Percentiles rank a stretch among this genome's conserved stretches.
These are phyloP conservation scores for Styela clava DNA, from an alignment of 23 tunicate species.

Conservation along the genomic window DNA sequence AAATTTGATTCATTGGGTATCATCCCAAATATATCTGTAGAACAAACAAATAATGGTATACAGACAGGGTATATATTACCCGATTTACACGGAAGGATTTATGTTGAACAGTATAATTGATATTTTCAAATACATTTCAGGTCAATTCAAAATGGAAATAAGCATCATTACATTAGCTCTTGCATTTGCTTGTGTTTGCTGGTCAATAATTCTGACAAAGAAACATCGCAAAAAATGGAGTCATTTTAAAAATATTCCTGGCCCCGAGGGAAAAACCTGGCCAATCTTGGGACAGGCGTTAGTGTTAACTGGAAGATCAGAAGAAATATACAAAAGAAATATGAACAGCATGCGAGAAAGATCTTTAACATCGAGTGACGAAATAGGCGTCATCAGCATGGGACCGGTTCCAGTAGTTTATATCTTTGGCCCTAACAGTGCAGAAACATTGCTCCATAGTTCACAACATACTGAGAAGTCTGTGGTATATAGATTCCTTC, in stretches of 20 bases:
- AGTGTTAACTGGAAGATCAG: slow-evolving; percentile 16
- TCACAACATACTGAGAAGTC: slow-evolving; percentile 80
- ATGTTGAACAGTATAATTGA: no score
- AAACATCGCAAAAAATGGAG: slow-evolving; percentile 9
- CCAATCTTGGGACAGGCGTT: slow-evolving; percentile 41
- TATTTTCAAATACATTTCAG: no score
- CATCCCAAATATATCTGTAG: no score
- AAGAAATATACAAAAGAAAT: slow-evolving; percentile 17
- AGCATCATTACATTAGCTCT: background rate
- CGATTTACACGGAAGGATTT: no score
- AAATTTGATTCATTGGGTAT: no score
- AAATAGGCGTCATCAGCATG: slow-evolving; percentile 34
- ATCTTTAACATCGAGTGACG: background rate
- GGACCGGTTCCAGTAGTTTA: slow-evolving; percentile 56
- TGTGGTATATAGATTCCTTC: slow-evolving; percentile 52
- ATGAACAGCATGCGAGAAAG: background rate
- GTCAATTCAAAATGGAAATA: background rate
- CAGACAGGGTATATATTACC: no score
- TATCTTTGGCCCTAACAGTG: slow-evolving; percentile 62
- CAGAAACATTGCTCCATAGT: slow-evolving; percentile 58
- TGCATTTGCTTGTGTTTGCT: background rate
- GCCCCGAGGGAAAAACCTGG: slow-evolving; percentile 15
- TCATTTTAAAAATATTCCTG: slow-evolving; percentile 6
- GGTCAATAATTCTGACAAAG: background rate
- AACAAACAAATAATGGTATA: no score